Conservation (phyloP, 2,888 invertebrate genomes). For the Cosmia pyralina region DNA sequence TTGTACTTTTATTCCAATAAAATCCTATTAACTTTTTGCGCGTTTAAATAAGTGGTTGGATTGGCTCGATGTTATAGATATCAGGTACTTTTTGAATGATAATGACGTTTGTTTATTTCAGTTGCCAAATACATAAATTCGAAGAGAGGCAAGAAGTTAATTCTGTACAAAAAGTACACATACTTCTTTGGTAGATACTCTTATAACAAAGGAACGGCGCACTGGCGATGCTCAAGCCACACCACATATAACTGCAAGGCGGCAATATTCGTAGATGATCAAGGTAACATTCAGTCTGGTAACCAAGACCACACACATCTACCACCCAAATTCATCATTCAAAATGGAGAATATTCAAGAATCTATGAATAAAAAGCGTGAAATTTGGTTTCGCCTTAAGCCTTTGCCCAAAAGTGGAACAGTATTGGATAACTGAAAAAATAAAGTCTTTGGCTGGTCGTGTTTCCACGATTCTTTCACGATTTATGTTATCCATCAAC, state of each 20-base stretch:
- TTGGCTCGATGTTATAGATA: not conserved
- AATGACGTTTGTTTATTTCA: slow-evolving; percentile 8
- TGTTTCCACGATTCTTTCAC: not conserved
- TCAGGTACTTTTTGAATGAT: not conserved
- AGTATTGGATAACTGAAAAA: not conserved
- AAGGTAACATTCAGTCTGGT: slow-evolving; percentile 5
- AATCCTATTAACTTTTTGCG: not conserved
- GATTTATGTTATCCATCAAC: not conserved
- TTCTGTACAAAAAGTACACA: slow-evolving; percentile 30
- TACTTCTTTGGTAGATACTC: slow-evolving; percentile 12
- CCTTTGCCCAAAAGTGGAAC: not conserved
- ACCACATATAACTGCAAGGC: slow-evolving; percentile 21
- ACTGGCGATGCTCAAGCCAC: slow-evolving; percentile 27
- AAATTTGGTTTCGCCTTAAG: not conserved
- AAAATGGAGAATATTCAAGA: slow-evolving; percentile 38
- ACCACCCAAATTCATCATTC: slow-evolving; percentile 18
- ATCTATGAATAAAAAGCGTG: not conserved
- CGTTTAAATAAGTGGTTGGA: not conserved
- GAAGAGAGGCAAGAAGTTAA: slow-evolving; percentile 26
- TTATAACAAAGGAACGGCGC: not conserved
- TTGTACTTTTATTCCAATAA: not conserved
- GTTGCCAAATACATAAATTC: slow-evolving; percentile 24
- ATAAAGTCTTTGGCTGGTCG: not conserved
- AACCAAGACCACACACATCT: slow-evolving; percentile 21
- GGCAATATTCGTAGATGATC: slow-evolving; percentile 18